Conservation (phyloP, 1,140 invertebrate genomes). For the Spodoptera frugiperda region DNA sequence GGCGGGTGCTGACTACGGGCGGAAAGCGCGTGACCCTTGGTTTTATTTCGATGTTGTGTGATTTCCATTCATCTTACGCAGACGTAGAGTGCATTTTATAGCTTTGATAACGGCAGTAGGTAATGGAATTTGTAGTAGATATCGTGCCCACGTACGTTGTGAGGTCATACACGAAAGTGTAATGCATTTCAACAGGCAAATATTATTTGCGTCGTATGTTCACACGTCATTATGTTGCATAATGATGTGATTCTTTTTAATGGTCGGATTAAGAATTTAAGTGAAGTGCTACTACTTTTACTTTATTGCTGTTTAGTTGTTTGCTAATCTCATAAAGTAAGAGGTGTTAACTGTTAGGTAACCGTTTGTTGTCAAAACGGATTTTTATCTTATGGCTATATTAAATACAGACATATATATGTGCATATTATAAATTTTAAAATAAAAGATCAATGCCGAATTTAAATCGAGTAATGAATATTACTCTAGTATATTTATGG, state of each 20-base stretch:
- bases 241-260: conserved; percentile 1
- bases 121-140: conserved; percentile 46
- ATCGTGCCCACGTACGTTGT: conserved; percentile 9
- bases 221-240: conserved; percentile 30
- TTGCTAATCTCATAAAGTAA: too few species aligned
- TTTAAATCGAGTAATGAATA: too few species aligned
- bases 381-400: too few species aligned
- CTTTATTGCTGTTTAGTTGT: neutral
- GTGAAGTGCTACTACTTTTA: conserved; percentile 10
- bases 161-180: conserved; percentile 23
- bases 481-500: too few species aligned
- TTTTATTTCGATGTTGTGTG: conserved; percentile 54
- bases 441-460: too few species aligned
- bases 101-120: conserved; percentile 49
- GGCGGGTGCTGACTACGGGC: conserved; percentile 44
- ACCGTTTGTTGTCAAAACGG: too few species aligned
- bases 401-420: neutral
- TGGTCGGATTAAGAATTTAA: neutral
- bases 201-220: neutral
- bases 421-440: too few species aligned
- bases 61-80: conserved; percentile 54
- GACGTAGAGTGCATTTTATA: conserved; percentile 54
- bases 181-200: conserved; percentile 1
- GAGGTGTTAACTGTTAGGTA: too few species aligned
- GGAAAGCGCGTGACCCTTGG: conserved; percentile 37